phyloP scores from a whole-genome alignment of 2,888 invertebrate genomes.

The Drosophila kuntzei region DNA sequence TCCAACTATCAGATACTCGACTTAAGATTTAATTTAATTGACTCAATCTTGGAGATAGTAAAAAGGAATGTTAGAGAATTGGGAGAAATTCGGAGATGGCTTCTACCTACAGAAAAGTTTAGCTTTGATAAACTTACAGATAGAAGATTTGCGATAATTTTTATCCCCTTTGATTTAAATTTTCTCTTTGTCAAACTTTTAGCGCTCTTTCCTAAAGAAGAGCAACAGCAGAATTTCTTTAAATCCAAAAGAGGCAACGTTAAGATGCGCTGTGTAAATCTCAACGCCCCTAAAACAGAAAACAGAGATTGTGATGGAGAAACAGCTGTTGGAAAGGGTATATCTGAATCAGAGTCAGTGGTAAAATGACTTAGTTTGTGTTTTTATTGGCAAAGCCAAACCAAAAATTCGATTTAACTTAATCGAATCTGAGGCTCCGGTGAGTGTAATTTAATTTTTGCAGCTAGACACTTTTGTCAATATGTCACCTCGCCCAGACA shows the following conservation, averaged over 20 bases:
- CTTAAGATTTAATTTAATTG: neutral
- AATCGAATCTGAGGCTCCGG: conserved; percentile 59
- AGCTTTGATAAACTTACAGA: too few relatives aligned
- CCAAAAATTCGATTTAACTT: conserved; percentile 67
- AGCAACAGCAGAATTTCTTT: neutral
- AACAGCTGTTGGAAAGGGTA: neutral
- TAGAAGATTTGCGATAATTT: too few relatives aligned
- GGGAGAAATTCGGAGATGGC: neutral
- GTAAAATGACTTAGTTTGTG: conserved; percentile 45
- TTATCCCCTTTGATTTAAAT: too few relatives aligned
- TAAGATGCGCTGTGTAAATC: neutral
- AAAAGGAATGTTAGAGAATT: too few relatives aligned
- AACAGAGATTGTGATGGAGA: neutral
- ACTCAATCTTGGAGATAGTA: too few relatives aligned
- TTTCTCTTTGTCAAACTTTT: neutral
- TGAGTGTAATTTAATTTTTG: conserved; percentile 64
- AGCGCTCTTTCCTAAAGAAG: neutral
- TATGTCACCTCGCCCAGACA: conserved; percentile 59
- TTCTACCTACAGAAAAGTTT: too few relatives aligned
- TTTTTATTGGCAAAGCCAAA: conserved; percentile 58
- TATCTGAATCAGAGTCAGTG: neutral
- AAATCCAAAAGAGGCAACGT: neutral
- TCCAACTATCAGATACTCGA: neutral
- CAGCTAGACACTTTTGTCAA: conserved; percentile 63
- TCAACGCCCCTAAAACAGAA: neutral